Base-by-base conservation (phyloP, 2,888 invertebrate species). In the Drosophila pseudotalamancana region DNA sequence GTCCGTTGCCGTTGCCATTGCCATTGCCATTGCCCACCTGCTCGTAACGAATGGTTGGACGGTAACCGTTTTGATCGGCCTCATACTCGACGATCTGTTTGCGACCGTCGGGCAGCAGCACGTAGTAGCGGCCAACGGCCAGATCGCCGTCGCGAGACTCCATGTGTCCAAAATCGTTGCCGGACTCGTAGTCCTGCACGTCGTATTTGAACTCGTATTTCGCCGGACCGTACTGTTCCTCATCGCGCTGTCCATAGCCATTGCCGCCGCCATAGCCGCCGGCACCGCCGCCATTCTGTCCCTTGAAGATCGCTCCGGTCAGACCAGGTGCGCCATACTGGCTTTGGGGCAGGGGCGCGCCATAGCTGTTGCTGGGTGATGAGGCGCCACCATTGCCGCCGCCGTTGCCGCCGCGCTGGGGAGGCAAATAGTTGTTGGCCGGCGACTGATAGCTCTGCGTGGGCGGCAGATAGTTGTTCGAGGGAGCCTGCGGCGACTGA, bases 71-170 rank as follows among this genome's bases (percentile, higher is more conserved):
- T 84, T 94, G 92, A 78, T 95, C 94, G 5, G 95, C 95, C 83
- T 94, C 94, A 90, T 95, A 95, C 73, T 93, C 93, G 0, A 95
- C 95, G 34, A 94, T 94, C 92, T 94, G 94, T 88, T 94, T 94
- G 82, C 95, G 93, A 42, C 95, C 95, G 89, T 95, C 95, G 69
- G 95, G 95, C 53, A 95, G 90, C 3, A 94, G 90, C 1, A 95
- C 95, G 76, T 94, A 94, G 91, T 95, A 95, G 25, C 92, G 90
- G 1, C 95, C 95, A 43, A 93, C 92, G 8, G 94, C 93, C 35
- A 93, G 91, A 75, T 94, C 94, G 3, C 94, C 94, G 82, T 94
- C 93, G 27, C 95, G 92, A 5, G 93, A 91, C 88, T 95, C 95
- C 81, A 93, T 92, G 88, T 95, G 95, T 0, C 95, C 95, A 72